phyloP scores from a whole-genome alignment of 1,140 invertebrate genomes.

The Drosophila athabasca region DNA sequence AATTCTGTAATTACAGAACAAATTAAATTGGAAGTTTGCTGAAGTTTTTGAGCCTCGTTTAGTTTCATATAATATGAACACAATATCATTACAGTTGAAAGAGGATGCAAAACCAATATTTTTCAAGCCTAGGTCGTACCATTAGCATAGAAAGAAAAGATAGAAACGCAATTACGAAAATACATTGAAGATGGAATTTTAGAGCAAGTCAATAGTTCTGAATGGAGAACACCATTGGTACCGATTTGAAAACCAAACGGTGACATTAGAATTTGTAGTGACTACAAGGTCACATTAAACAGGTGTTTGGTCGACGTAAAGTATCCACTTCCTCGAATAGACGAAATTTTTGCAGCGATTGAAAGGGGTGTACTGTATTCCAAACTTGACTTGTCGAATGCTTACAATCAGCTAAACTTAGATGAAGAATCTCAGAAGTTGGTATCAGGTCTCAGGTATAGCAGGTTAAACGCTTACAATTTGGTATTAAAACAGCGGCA shows the following conservation, averaged over 20 bases:
- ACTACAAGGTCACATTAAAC: constrained; percentile 70
- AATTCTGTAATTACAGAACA: too few relatives aligned
- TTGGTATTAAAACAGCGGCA: too few relatives aligned
- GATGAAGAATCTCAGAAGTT: constrained; percentile 40
- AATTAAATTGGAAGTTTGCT: too few relatives aligned
- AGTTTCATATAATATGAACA: too few relatives aligned
- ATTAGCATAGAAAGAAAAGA: too few relatives aligned
- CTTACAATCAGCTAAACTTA: constrained; percentile 79
- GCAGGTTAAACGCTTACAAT: too few relatives aligned
- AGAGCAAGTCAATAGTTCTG: constrained; percentile 51
- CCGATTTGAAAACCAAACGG: constrained; percentile 82
- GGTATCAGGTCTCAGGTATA: too few relatives aligned
- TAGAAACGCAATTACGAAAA: too few relatives aligned
- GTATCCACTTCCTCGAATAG: constrained; percentile 44
- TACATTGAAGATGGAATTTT: too few relatives aligned
- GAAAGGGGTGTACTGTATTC: constrained; percentile 59
- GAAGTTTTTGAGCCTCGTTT: too few relatives aligned
- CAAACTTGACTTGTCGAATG: constrained; percentile 76
- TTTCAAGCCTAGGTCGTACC: constrained; percentile 13
- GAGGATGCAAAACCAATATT: constrained; percentile 4
- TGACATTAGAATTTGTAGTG: constrained; percentile 83
- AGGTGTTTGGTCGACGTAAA: too few relatives aligned
- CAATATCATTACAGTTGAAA: not conserved
- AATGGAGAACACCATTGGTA: constrained; percentile 69
- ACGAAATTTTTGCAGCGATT: not conserved